These are phyloP conservation scores for Trogon melanurus DNA, from an alignment of 2,113 vertebrate genomes.

Conservation along the genomic window DNA sequence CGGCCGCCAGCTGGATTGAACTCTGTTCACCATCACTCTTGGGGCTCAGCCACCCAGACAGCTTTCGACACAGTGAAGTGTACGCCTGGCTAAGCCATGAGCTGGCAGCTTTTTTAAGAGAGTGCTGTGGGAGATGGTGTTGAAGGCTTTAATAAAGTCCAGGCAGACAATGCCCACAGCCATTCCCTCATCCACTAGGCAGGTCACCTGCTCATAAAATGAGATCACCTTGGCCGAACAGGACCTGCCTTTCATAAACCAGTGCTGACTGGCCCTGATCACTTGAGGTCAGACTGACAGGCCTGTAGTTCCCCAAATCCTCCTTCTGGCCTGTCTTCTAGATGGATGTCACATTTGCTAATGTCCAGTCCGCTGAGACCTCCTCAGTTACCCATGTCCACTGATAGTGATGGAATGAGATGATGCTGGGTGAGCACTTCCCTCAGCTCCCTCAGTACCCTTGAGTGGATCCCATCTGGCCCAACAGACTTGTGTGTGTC, in stretches of 20 bases:
- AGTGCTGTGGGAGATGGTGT: neutral
- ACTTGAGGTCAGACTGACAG: neutral
- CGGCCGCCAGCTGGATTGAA: accelerated
- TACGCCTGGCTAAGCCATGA: accelerated
- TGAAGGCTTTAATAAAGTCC: neutral
- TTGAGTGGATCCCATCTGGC: neutral
- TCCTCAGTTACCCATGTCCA: neutral
- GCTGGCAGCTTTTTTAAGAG: neutral
- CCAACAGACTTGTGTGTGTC: neutral
- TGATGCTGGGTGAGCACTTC: neutral
- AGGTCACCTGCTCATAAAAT: neutral
- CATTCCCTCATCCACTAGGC: neutral
- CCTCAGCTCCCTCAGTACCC: neutral
- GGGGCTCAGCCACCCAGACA: neutral
- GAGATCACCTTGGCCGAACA: neutral
- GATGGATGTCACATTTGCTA: neutral
- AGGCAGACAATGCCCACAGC: neutral
- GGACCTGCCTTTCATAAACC: neutral
- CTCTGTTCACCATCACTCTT: neutral
- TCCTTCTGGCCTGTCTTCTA: neutral
- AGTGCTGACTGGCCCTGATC: neutral
- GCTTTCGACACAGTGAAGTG: neutral
- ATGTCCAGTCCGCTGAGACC: neutral
- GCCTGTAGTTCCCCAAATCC: neutral
- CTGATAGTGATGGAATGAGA: neutral